Base-by-base conservation (phyloP, 1,140 invertebrate genomes). In the Coelopa frigida region DNA sequence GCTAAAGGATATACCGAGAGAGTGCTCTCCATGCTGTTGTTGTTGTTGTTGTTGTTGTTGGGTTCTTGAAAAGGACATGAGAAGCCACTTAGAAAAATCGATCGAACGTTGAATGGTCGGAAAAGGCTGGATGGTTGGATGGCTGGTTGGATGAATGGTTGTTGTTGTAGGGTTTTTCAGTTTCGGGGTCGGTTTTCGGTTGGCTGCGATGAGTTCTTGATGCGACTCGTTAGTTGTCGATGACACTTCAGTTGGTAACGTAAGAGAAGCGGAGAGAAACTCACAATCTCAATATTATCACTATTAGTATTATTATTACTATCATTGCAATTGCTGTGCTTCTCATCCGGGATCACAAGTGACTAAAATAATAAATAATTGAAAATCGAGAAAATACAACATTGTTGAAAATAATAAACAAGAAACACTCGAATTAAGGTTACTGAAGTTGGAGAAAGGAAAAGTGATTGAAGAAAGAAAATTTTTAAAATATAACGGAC, bases 151-250 rank as follows among this genome's bases (percentile, higher is more conserved):
- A 20, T 24, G 17, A 38, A 17, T 4, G 44, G 43, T 43, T 32
- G 47, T 49, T 48, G 40, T 43, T 48, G 27, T 11, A 20, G 37
- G 10, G 15, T 39, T 24, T 32, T 36, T n/a, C n/a, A n/a, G 39
- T 35, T 35, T n/a, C n/a, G 7, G 27, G 7, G 7, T 29, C n/a
- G 7, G 27, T n/a, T n/a, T 29, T 29, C 12, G 18, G 21, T 11
- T 39, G 26, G 21, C 37, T 26, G 40, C 40, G 59, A 59, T 54
- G 62, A 62, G 62, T 63, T 62, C 62, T 62, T 66, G 55, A 61
- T 62, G n/a, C n/a, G 53, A 57, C 56, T 66, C 60, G 62, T 68
- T 67, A 68, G 64, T 68, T 68, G 61, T 66, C 64, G 64, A 68
- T 64, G 63, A 65, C 63, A 68, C 63, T 68, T 68, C 64, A 68